phyloP scores from a whole-genome alignment of 1,140 invertebrate genomes.

The Polypedilum pembai region DNA sequence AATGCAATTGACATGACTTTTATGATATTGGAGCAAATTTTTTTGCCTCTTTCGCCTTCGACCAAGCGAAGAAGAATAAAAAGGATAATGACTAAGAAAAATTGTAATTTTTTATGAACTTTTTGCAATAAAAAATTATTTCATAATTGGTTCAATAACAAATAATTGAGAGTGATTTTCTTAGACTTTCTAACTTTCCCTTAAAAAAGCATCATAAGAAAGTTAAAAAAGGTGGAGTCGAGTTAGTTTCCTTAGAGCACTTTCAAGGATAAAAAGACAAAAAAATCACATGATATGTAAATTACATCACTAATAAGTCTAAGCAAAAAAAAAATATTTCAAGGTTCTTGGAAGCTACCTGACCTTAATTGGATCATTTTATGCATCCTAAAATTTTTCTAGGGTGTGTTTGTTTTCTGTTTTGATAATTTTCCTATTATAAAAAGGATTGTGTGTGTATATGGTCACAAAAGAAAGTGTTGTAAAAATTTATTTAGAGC shows the following conservation, averaged over 20 bases:
- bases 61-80: not conserved
- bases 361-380: constrained; percentile 9
- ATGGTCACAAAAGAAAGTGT: not conserved
- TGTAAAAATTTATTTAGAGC: not conserved
- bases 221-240: not conserved
- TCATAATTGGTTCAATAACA: constrained; percentile 12
- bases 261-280: constrained; percentile 4
- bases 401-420: constrained; percentile 9
- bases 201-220: not conserved
- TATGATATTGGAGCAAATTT: constrained; percentile 15
- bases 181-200: not conserved
- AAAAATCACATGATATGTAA: not conserved
- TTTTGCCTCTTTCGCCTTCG: not conserved
- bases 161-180: not conserved
- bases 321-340: not conserved
- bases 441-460: not conserved
- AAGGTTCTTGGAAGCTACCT: not conserved
- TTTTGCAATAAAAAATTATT: not conserved
- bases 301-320: not conserved
- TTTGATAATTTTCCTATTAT: constrained; percentile 19
- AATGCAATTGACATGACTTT: constrained; percentile 11
- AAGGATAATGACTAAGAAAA: constrained; percentile 18
- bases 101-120: constrained; percentile 9
- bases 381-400: not conserved
- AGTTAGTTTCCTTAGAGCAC: not conserved